Evolutionary conservation across 2,888 invertebrate genomes (phyloP).

Genomic region (Halictus quadricinctus): DNA sequence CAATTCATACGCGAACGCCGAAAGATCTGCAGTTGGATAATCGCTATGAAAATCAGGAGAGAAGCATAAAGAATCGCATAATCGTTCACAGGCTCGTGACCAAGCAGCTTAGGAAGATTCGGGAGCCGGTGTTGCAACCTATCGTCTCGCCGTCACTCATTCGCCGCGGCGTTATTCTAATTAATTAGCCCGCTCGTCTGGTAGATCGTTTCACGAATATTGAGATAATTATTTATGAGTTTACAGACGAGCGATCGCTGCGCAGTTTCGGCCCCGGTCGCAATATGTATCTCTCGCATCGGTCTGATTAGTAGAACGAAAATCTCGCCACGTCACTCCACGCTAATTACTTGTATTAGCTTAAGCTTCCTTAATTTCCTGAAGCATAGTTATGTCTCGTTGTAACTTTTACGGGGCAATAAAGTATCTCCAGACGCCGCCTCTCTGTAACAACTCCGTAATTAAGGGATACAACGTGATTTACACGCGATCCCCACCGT

Average conservation of each 20-base stretch:
- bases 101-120: background rate
- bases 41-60: background rate
- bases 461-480: constrained; percentile 57
- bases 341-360: constrained; percentile 60
- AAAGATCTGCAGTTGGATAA: background rate
- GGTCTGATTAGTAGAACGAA: constrained; percentile 48
- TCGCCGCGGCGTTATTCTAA: constrained; percentile 39
- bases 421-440: constrained; percentile 46
- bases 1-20: too few relatives aligned
- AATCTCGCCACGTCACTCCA: constrained; percentile 41
- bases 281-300: constrained; percentile 48
- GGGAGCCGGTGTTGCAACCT: constrained; percentile 26
- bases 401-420: constrained; percentile 53
- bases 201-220: constrained; percentile 57
- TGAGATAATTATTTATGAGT: constrained; percentile 50
- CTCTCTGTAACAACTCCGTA: constrained; percentile 53
- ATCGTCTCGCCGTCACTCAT: constrained; percentile 2
- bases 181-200: constrained; percentile 48
- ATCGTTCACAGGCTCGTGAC: background rate
- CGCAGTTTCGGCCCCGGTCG: constrained; percentile 40
- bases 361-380: constrained; percentile 55
- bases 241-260: constrained; percentile 44
- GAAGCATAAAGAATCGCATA: background rate
- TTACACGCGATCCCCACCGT: constrained; percentile 31
- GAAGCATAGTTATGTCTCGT: constrained; percentile 45